Percentiles rank a stretch among this genome's conserved stretches.
Evolutionary conservation across 2,888 invertebrate genomes (phyloP).

Genomic region (Dichetophora obliterata): DNA sequence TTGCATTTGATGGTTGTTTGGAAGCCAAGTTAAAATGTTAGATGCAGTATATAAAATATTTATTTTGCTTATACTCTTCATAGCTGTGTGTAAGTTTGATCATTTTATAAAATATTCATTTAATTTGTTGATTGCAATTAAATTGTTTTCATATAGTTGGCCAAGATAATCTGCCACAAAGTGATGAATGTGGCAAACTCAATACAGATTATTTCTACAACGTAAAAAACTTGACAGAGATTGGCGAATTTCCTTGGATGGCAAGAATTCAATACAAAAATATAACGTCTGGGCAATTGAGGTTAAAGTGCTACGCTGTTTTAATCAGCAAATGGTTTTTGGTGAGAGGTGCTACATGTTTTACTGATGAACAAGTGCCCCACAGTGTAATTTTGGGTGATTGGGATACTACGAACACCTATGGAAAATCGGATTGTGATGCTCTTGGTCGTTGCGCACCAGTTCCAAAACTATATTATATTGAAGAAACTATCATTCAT

Average conservation of each 20-base stretch:
- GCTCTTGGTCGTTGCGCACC: background rate
- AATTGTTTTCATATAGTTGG: background rate
- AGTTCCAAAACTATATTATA: constrained; percentile 34
- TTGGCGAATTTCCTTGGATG: constrained; percentile 1
- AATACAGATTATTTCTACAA: background rate
- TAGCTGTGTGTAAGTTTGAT: background rate
- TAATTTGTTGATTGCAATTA: background rate
- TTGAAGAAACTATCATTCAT: constrained; percentile 75
- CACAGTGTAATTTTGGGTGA: background rate
- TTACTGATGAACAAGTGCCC: background rate
- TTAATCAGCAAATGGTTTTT: background rate
- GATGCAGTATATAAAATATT: background rate
- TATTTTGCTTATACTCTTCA: background rate
- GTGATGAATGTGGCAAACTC: background rate
- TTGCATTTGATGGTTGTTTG: too few relatives aligned
- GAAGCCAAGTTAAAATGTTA: too few relatives aligned
- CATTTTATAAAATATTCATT: too few relatives aligned
- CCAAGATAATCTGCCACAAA: background rate
- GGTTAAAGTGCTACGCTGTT: too few relatives aligned
- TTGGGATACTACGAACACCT: background rate
- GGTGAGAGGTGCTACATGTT: background rate
- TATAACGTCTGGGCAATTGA: too few relatives aligned
- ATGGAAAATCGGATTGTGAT: background rate
- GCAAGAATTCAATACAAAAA: background rate
- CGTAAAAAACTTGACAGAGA: background rate